Percentiles rank a stretch among this genome's conserved stretches.
phyloP scores from a whole-genome alignment of 1,140 invertebrate species.

The Drosophila prosaltans region DNA sequence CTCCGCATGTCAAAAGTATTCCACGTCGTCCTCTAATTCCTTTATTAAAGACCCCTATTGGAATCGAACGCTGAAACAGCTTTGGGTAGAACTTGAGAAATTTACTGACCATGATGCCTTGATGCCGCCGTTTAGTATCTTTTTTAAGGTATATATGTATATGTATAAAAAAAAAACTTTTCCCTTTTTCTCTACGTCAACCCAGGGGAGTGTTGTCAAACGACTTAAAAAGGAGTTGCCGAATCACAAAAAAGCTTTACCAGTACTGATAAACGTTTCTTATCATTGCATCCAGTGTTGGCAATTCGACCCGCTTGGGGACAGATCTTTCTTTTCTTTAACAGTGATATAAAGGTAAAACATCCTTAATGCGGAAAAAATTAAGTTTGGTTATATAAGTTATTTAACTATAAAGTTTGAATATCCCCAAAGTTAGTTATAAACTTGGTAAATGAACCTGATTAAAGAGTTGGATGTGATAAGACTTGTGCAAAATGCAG shows the following conservation, averaged over 20 bases:
- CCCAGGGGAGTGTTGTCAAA: slow-evolving; percentile 6
- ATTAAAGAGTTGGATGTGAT: too few relatives aligned
- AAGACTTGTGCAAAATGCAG: too few relatives aligned
- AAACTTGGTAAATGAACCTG: too few relatives aligned
- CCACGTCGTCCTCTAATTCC: not conserved
- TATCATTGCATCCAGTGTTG: not conserved
- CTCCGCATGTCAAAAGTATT: slow-evolving; percentile 84
- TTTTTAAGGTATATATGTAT: too few relatives aligned
- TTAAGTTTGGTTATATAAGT: too few relatives aligned
- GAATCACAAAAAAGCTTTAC: not conserved
- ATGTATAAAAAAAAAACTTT: not conserved
- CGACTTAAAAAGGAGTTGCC: not conserved
- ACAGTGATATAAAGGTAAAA: too few relatives aligned
- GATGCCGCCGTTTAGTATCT: not conserved
- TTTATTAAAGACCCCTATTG: not conserved
- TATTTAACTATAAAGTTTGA: too few relatives aligned
- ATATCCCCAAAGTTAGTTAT: too few relatives aligned
- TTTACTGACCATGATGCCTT: slow-evolving; percentile 38
- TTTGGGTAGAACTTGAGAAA: slow-evolving; percentile 36
- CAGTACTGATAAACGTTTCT: slow-evolving; percentile 2
- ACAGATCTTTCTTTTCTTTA: too few relatives aligned
- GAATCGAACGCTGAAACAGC: slow-evolving; percentile 24
- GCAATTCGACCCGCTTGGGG: too few relatives aligned
- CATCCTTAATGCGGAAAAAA: too few relatives aligned
- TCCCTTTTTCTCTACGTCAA: not conserved